Evolutionary conservation across 2,888 invertebrate genomes (phyloP), one percentile per base, ranked within the genome.

Genomic region (Helleia helle): DNA sequence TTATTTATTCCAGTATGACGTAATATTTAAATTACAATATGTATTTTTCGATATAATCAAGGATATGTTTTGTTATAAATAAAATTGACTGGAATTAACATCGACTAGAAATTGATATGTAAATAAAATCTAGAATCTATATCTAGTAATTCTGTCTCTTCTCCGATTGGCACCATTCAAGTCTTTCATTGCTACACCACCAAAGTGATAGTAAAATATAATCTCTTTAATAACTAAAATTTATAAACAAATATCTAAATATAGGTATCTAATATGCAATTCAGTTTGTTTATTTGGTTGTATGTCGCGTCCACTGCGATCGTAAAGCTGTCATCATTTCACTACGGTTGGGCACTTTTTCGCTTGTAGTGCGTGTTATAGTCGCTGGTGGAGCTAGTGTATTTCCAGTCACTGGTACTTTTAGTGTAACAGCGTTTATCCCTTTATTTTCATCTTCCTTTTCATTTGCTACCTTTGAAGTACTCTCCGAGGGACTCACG

Each of bases 261-360:
- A 27, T 37, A n/a, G n/a, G n/a, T n/a, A n/a, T n/a, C n/a, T n/a
- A n/a, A n/a, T n/a, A n/a, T n/a, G n/a, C n/a, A 47, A 42, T 40
- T 38, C 42, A 42, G 43, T 40, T 44, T 36, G 40, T 68, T 67
- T 85, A 94, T 76, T 94, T 95, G 22, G 94, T 95, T 17, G 95
- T 95, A 65, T 95, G 95, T 54, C 95, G 86, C 12, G 94, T 93
- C 94, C 94, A 95, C 48, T 91, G 89, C 4, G 92, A 90, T 51
- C 94, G 86, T 52, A 95, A 89, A 55, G 94, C 92, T 14, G 90
- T 90, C 93, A 94, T 93, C 65, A 94, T 87, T 65, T 94, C 94
- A 71, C 92, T 94, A 40, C 93, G 88, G 62, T 94, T 92, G 3
- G 94, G 93, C 45, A 94, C 91, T 68, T 93, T 93, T 60, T 94